Conservation (phyloP, 2,797 vertebrate species). For the Buphagus erythrorhynchus region DNA sequence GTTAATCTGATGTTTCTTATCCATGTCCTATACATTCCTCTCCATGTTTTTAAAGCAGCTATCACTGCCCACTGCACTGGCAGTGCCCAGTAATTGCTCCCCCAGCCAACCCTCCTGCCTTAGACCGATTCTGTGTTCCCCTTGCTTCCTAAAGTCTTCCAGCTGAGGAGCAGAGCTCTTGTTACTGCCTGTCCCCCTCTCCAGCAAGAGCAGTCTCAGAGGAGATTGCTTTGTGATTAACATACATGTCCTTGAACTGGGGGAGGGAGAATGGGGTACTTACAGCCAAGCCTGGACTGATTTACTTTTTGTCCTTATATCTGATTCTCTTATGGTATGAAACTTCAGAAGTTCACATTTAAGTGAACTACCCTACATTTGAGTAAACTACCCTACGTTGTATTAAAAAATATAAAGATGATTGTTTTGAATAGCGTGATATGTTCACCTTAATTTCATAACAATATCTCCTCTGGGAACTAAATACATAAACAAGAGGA, state of each 20-base stretch:
- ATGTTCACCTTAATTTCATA: background rate
- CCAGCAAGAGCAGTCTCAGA: background rate
- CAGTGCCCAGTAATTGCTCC: background rate
- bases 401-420: slow-evolving; percentile 8
- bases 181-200: background rate
- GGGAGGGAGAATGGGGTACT: fast-evolving
- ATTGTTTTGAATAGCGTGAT: background rate
- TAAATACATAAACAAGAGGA: background rate
- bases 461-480: background rate
- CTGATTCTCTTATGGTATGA: background rate
- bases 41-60: background rate
- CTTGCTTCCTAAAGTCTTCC: background rate
- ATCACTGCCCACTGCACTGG: background rate
- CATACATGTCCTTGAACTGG: background rate
- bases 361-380: background rate
- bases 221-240: background rate
- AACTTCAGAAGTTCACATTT: background rate
- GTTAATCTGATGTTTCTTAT: background rate
- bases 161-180: background rate
- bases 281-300: background rate
- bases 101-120: background rate
- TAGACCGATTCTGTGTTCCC: background rate
- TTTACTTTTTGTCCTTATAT: background rate
- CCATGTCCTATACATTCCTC: background rate
- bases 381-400: background rate